These are phyloP conservation scores for Exaiptasia diaphana DNA, from an alignment of 64 coral and sea anemone species.

Conservation along the genomic window DNA sequence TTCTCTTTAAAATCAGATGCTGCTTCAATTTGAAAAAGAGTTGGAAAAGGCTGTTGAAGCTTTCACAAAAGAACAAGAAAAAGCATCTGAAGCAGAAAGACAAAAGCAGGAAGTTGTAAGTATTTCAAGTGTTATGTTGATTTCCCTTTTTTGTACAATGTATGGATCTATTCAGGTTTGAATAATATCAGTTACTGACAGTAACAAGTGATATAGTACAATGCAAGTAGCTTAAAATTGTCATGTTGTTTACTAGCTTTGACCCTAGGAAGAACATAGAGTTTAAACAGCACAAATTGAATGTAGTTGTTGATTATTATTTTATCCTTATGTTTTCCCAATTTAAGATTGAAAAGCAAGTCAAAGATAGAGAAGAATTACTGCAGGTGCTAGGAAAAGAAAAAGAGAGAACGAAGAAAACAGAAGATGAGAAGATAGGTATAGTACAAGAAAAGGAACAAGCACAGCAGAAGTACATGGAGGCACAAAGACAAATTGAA, in stretches of 20 bases:
- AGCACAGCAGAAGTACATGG: constrained; percentile 41
- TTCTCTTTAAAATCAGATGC: constrained; percentile 25
- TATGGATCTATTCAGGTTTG: no score
- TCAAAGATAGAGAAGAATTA: constrained; percentile 56
- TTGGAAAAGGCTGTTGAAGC: constrained; percentile 80
- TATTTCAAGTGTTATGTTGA: no score
- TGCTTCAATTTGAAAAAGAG: constrained; percentile 96
- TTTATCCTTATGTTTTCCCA: no score
- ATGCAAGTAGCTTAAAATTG: no score
- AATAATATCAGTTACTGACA: no score
- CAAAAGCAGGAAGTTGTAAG: constrained; percentile 71
- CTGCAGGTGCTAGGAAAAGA: constrained; percentile 67
- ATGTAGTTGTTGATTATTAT: no score
- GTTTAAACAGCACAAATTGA: no score
- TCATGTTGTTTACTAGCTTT: no score
- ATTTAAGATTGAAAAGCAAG: constrained; percentile 58
- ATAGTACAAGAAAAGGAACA: constrained; percentile 61
- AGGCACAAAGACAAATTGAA: constrained; percentile 41
- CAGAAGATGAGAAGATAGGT: constrained; percentile 35
- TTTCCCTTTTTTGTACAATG: no score
- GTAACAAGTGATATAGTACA: no score
- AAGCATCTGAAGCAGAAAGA: constrained; percentile 72
- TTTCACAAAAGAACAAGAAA: constrained; percentile 88
- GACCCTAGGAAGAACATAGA: no score
- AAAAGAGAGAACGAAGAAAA: constrained; percentile 48